Evolutionary conservation across 2,888 invertebrate species (phyloP).

Genomic region (Pyrochroa serraticornis): DNA sequence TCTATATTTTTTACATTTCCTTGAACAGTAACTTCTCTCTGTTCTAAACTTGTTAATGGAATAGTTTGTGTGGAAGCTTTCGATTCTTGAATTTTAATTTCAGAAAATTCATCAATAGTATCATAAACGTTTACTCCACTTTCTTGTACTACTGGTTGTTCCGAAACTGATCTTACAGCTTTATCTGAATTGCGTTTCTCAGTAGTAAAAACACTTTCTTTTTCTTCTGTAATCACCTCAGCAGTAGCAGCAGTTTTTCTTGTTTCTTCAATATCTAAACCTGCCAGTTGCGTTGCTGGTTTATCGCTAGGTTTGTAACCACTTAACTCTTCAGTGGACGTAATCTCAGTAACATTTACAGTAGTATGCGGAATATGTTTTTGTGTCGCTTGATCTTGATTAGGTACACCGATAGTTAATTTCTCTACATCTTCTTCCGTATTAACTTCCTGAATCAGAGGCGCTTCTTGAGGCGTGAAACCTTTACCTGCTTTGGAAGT

Average conservation of each 20-base stretch:
- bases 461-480: slow-evolving; percentile 25
- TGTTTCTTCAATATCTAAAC: slow-evolving; percentile 20
- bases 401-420: slow-evolving; percentile 34
- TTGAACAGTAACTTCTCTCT: slow-evolving; percentile 38
- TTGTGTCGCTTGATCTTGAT: slow-evolving; percentile 33
- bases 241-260: slow-evolving; percentile 22
- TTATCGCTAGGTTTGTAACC: slow-evolving; percentile 16
- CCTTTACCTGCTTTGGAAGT: slow-evolving; percentile 43
- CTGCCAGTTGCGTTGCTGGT: slow-evolving; percentile 21
- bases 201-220: slow-evolving; percentile 46
- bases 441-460: slow-evolving; percentile 33
- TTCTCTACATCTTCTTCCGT: slow-evolving; percentile 40
- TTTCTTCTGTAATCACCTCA: slow-evolving; percentile 44
- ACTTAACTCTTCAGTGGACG: slow-evolving; percentile 37
- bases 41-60: slow-evolving; percentile 40
- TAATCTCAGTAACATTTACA: slow-evolving; percentile 50
- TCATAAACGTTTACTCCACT: slow-evolving; percentile 22
- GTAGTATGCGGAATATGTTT: slow-evolving; percentile 47
- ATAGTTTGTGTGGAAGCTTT: slow-evolving; percentile 35
- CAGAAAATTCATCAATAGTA: slow-evolving; percentile 27
- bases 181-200: slow-evolving; percentile 36
- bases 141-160: slow-evolving; percentile 19
- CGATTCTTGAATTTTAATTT: slow-evolving; percentile 34
- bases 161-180: slow-evolving; percentile 19
- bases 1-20: slow-evolving; percentile 36